Evolutionary conservation across 2,888 invertebrate genomes (phyloP), one percentile per base, ranked within the genome.

Genomic region (Apoderus coryli): DNA sequence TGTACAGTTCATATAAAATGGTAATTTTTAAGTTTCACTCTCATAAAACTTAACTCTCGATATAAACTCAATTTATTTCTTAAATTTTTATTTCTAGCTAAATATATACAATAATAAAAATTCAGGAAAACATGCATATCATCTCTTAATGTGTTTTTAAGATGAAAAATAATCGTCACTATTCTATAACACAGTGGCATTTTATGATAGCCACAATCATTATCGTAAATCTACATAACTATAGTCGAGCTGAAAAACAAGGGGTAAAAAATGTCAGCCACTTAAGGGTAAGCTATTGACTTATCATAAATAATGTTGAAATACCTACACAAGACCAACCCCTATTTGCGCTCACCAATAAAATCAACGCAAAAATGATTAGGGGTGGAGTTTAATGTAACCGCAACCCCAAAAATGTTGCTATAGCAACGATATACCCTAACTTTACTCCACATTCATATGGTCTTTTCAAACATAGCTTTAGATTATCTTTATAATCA

Each of bases 191-290:
- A n/a, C n/a, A n/a, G n/a, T n/a, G n/a, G n/a, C n/a, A n/a, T n/a
- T n/a, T n/a, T n/a, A n/a, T n/a, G n/a, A n/a, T n/a, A 31, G 34
- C 36, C 34, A 36, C 43, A 44, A 45, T 52, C 48, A 51, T 53
- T 51, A 52, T 46, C 48, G 46, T 47, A 49, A 53, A 54, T 56
- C 51, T 53, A 49, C 53, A 54, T 56, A 56, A 54, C 53, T 54
- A 52, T 45, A 47, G 44, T 47, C 44, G 46, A 45, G 44, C 45
- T 38, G 48, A 52, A 54, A 54, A 54, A 53, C 53, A 55, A 54
- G 52, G 46, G 51, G 49, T 53, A 56, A 57, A 48, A 56, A 54
- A 56, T 54, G 54, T 54, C 53, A 52, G 54, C 54, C 52, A 56
- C 54, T 56, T 56, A 53, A 46, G 41, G 48, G 46, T 50, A 54